phyloP scores from a whole-genome alignment of 2,797 vertebrate species.

The Falco novaeseelandiae region DNA sequence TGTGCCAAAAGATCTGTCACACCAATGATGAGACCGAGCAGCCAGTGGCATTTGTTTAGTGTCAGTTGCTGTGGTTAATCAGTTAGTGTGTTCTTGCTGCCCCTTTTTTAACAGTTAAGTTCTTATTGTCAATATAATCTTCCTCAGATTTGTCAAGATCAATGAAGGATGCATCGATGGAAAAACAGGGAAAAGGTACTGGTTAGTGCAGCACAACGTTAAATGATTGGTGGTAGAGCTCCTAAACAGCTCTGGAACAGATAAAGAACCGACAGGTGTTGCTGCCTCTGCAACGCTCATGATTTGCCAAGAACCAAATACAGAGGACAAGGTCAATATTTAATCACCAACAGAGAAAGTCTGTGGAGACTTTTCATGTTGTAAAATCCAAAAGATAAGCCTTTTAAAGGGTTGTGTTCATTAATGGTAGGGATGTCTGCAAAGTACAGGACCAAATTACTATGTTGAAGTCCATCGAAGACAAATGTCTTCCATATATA shows the following conservation, averaged over 20 bases:
- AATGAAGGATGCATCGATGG: not conserved
- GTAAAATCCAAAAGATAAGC: not conserved
- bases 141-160: not conserved
- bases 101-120: not conserved
- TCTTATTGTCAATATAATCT: not conserved
- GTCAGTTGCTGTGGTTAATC: not conserved
- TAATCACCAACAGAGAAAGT: not conserved
- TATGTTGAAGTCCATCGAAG: not conserved
- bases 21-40: not conserved
- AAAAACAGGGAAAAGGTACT: not conserved
- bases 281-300: not conserved
- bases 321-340: not conserved
- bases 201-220: not conserved
- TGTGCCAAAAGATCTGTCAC: not conserved
- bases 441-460: not conserved
- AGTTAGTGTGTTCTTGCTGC: not conserved
- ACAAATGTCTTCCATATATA: not conserved
- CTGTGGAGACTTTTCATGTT: fast-evolving
- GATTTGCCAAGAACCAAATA: not conserved
- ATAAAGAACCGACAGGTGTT: not conserved
- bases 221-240: not conserved
- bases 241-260: not conserved
- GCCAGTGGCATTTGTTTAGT: not conserved
- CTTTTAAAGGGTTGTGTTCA: not conserved
- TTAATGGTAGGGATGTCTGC: not conserved